Evolutionary conservation across 2,113 vertebrate species (phyloP).

Genomic region (Nannobrachium achirus): DNA sequence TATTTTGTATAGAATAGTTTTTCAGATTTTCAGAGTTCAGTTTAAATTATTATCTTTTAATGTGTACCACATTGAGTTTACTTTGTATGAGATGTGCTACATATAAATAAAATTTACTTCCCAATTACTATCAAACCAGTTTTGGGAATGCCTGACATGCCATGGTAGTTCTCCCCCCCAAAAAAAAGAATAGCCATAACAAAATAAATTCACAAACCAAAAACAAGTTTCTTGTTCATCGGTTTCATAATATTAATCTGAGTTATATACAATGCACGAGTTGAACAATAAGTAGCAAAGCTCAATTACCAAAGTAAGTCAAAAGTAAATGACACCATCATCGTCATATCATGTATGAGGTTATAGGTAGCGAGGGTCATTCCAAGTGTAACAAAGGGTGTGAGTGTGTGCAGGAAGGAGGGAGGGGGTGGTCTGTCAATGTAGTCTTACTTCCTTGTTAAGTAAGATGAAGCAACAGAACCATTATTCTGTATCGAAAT

Average conservation of each 20-base stretch:
- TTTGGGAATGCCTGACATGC: too few relatives aligned
- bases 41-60: too few relatives aligned
- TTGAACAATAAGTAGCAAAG: constrained; percentile 41
- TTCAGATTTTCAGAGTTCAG: too few relatives aligned
- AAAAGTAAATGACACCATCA: constrained; percentile 30
- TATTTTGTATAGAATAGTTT: too few relatives aligned
- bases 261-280: constrained; percentile 64
- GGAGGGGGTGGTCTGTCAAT: constrained; percentile 27
- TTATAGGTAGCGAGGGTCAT: constrained; percentile 38
- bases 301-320: constrained; percentile 51
- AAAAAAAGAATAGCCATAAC: neutral
- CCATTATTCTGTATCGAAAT: constrained; percentile 32
- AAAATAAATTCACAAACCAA: constrained; percentile 21
- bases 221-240: constrained; percentile 17
- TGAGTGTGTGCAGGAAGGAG: neutral
- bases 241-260: constrained; percentile 51
- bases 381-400: constrained; percentile 33
- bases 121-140: too few relatives aligned
- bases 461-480: constrained; percentile 31
- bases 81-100: too few relatives aligned
- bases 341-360: constrained; percentile 47
- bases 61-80: too few relatives aligned
- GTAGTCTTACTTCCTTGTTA: constrained; percentile 41
- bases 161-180: too few relatives aligned
- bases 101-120: too few relatives aligned